Conservation (phyloP, 2,113 vertebrate genomes). For the Donacobius atricapilla region DNA sequence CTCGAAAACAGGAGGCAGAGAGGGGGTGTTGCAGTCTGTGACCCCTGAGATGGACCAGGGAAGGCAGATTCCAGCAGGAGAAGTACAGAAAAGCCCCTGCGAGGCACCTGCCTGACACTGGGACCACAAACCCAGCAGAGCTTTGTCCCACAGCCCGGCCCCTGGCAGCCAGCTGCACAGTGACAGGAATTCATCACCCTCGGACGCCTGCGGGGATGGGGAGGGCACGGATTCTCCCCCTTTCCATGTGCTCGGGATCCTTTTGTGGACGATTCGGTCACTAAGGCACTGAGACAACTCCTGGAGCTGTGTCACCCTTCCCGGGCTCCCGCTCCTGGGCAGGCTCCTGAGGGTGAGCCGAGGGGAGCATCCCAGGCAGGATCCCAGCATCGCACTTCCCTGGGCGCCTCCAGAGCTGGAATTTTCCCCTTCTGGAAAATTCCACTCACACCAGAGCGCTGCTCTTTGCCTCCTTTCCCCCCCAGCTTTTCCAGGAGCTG, state of each 20-base stretch:
- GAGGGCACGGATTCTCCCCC: background rate
- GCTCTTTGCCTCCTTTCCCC: background rate
- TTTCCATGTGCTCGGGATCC: background rate
- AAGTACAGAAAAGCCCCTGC: background rate
- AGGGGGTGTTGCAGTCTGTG: background rate
- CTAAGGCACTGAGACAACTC: too few relatives aligned
- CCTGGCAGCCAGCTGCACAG: background rate
- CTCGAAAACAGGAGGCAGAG: background rate
- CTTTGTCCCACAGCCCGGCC: background rate
- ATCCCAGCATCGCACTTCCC: accelerated
- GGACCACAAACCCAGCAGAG: background rate
- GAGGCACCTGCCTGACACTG: background rate
- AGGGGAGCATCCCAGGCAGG: background rate
- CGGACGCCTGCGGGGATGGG: background rate
- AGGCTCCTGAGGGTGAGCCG: background rate
- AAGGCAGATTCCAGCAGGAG: background rate
- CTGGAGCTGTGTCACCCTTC: background rate
- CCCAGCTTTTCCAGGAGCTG: background rate
- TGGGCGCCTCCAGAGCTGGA: background rate
- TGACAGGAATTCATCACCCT: background rate
- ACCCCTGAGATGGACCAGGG: background rate
- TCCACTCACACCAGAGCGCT: background rate
- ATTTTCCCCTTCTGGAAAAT: background rate
- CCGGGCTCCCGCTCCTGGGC: background rate
- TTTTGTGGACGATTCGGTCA: background rate